A percentile compares a stretch with the other conserved stretches of the same genome.
Conservation (phyloP, 1,140 invertebrate species). For the Papilio glaucus region DNA sequence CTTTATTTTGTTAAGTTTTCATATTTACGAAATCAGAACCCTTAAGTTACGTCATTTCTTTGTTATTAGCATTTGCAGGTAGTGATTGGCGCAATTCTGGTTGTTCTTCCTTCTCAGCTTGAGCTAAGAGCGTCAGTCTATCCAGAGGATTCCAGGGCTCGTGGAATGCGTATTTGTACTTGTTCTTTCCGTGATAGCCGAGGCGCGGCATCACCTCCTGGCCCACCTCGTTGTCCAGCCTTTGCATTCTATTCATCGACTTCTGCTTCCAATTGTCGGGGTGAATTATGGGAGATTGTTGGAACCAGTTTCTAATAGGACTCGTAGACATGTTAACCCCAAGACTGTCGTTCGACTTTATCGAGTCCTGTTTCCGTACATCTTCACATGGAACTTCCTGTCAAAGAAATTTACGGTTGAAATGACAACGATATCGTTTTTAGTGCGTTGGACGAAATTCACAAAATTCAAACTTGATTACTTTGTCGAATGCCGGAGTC, state of each 20-base stretch:
- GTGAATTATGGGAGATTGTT: slow-evolving; percentile 62
- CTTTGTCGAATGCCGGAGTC: neutral
- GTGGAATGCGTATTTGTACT: slow-evolving; percentile 73
- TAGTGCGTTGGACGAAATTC: slow-evolving; percentile 78
- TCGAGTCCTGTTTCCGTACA: slow-evolving; percentile 43
- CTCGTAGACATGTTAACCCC: slow-evolving; percentile 38
- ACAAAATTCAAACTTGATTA: slow-evolving; percentile 9
- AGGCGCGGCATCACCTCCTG: slow-evolving; percentile 55
- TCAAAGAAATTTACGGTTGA: slow-evolving; percentile 58
- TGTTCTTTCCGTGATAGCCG: slow-evolving; percentile 68
- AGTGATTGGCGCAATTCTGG: slow-evolving; percentile 38
- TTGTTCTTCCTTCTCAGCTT: slow-evolving; percentile 63
- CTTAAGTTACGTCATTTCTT: slow-evolving; percentile 47
- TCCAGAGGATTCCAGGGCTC: slow-evolving; percentile 74
- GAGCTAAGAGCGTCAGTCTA: slow-evolving; percentile 58
- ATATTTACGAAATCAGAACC: slow-evolving; percentile 62
- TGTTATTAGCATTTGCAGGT: slow-evolving; percentile 44
- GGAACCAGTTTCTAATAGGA: slow-evolving; percentile 50
- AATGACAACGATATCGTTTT: slow-evolving; percentile 36
- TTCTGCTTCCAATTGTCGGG: slow-evolving; percentile 66
- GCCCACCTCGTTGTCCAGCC: slow-evolving; percentile 32
- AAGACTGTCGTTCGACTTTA: slow-evolving; percentile 40
- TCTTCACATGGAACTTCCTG: slow-evolving; percentile 63
- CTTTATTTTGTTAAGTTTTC: slow-evolving; percentile 11
- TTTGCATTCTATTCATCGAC: slow-evolving; percentile 43